A percentile compares a stretch with the other conserved stretches of the same genome.
phyloP scores from a whole-genome alignment of 2,113 vertebrate species.

The Chascanopsetta lugubris region DNA sequence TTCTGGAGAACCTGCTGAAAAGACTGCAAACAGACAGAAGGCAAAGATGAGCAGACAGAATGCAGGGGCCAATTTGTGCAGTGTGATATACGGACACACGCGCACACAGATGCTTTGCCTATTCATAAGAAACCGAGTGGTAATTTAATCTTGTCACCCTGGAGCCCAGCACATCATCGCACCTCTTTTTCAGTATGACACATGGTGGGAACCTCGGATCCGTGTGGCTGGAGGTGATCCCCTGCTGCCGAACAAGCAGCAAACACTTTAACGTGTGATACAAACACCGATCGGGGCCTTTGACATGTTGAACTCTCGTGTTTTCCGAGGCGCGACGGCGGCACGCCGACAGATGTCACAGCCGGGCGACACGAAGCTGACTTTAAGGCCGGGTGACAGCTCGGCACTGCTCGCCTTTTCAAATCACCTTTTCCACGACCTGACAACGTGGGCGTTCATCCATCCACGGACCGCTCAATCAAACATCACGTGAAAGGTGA shows the following conservation, averaged over 20 bases:
- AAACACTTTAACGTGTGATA: not conserved
- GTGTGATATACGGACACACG: too few species aligned
- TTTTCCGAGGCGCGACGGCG: slow-evolving; percentile 28
- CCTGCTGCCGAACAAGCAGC: not conserved
- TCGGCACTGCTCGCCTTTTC: slow-evolving; percentile 67
- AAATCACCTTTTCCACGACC: slow-evolving; percentile 49
- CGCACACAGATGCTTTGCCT: too few species aligned
- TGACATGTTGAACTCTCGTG: slow-evolving; percentile 5
- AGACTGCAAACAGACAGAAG: too few species aligned
- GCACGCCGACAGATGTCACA: slow-evolving; percentile 52
- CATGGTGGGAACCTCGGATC: too few species aligned
- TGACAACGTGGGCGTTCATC: slow-evolving; percentile 2
- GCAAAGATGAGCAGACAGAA: too few species aligned
- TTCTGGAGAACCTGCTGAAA: too few species aligned
- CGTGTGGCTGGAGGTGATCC: not conserved
- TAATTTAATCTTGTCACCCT: too few species aligned
- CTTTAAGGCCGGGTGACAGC: slow-evolving; percentile 65
- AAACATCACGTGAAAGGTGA: not conserved
- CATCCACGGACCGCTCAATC: not conserved
- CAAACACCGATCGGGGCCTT: not conserved
- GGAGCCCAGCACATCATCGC: too few species aligned
- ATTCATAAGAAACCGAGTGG: too few species aligned
- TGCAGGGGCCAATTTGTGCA: too few species aligned
- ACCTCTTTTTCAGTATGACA: too few species aligned
- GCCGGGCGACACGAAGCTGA: slow-evolving; percentile 29